These are phyloP conservation scores for Monopterus albus DNA, from an alignment of 2,113 vertebrate genomes.

Conservation along the genomic window DNA sequence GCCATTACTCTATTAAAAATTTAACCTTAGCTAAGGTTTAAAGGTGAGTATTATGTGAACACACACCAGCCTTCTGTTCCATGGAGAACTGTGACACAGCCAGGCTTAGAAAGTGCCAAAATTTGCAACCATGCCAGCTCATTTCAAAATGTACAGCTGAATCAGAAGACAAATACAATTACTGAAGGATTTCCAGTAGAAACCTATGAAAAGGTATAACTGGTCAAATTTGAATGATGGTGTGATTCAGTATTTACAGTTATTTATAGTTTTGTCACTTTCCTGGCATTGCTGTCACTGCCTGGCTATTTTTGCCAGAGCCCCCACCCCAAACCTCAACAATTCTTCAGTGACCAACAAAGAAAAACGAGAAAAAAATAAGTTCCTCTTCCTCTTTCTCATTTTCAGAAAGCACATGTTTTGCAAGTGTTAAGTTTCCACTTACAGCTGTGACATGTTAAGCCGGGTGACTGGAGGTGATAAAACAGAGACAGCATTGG, in stretches of 20 bases:
- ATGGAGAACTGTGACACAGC: not conserved
- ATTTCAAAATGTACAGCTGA: not conserved
- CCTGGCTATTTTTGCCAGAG: slow-evolving; percentile 44
- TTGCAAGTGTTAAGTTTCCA: slow-evolving; percentile 82
- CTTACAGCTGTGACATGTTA: slow-evolving; percentile 53
- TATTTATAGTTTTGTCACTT: slow-evolving; percentile 18
- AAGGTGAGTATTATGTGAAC: not conserved
- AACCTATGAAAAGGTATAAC: no score
- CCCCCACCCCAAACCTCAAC: not conserved
- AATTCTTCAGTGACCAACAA: slow-evolving; percentile 1
- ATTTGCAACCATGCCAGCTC: slow-evolving; percentile 1
- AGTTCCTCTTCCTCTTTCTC: slow-evolving; percentile 79
- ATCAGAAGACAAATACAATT: no score
- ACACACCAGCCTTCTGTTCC: not conserved
- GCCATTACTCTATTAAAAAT: not conserved
- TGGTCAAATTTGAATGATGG: no score
- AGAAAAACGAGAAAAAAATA: slow-evolving; percentile 16
- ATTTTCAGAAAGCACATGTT: slow-evolving; percentile 68
- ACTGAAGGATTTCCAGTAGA: no score
- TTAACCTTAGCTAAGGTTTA: no score
- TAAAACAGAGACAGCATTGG: not conserved
- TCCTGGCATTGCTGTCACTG: slow-evolving; percentile 34
- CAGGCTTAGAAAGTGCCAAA: slow-evolving; percentile 3
- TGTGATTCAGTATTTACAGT: no score
- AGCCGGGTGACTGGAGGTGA: not conserved